phyloP scores from a whole-genome alignment of 2,888 invertebrate species.

The Chloroclystis v-ata region DNA sequence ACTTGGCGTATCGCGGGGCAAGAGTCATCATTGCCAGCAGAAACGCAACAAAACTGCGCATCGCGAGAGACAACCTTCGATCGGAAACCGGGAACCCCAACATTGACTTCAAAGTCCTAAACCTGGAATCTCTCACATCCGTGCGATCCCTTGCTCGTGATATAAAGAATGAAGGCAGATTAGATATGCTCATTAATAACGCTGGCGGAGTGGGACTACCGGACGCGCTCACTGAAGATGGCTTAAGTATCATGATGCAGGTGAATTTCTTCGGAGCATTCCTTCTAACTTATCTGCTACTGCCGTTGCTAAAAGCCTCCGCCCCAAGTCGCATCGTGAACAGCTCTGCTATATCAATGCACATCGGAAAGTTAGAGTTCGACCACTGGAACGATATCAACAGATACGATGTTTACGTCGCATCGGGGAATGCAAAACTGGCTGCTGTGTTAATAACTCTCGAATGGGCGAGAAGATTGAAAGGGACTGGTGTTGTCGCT shows the following conservation, averaged over 20 bases:
- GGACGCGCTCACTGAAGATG: constrained; percentile 78
- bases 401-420: constrained; percentile 42
- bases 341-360: constrained; percentile 79
- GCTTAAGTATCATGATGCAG: constrained; percentile 81
- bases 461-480: constrained; percentile 75
- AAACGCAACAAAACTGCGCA: constrained; percentile 78
- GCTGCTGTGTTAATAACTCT: constrained; percentile 80
- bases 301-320: constrained; percentile 70
- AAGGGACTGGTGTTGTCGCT: constrained; percentile 79
- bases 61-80: constrained; percentile 82
- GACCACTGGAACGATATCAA: constrained; percentile 61
- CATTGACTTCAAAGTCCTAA: constrained; percentile 77
- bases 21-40: constrained; percentile 83
- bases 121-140: constrained; percentile 71
- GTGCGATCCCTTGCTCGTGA: constrained; percentile 80
- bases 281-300: constrained; percentile 82
- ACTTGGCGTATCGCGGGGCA: constrained; percentile 83
- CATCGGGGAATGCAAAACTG: constrained; percentile 72
- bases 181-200: constrained; percentile 82
- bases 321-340: constrained; percentile 80
- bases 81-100: constrained; percentile 82
- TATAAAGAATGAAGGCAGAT: constrained; percentile 68
- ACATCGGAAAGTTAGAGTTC: constrained; percentile 58
- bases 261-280: constrained; percentile 86
- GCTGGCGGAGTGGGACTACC: constrained; percentile 71